phyloP scores from a whole-genome alignment of 2,888 invertebrate genomes.

The Elegia similella region DNA sequence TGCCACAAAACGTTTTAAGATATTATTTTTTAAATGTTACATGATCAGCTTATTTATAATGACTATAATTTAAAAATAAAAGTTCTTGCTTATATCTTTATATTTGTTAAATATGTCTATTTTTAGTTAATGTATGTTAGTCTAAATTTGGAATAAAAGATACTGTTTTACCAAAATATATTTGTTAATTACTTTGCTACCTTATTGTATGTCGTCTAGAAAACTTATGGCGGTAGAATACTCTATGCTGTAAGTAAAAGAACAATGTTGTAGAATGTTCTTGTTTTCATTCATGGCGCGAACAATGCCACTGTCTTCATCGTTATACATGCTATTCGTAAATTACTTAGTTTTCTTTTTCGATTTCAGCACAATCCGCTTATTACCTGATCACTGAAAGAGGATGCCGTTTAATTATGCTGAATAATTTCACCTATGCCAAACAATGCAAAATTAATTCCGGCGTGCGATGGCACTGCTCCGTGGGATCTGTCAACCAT shows the following conservation, averaged over 20 bases:
- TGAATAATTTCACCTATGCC: constrained; percentile 25
- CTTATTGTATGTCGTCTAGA: too few relatives aligned
- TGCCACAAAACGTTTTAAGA: too few relatives aligned
- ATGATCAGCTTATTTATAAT: too few relatives aligned
- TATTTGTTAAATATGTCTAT: neutral
- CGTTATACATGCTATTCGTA: neutral
- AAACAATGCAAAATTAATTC: constrained; percentile 18
- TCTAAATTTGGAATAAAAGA: neutral
- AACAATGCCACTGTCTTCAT: neutral
- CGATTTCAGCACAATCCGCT: constrained; percentile 10
- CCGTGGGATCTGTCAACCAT: constrained; percentile 20
- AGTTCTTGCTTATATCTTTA: neutral
- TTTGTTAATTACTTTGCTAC: neutral
- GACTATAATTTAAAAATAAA: neutral
- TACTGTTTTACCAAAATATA: neutral
- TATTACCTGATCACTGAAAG: constrained; percentile 13
- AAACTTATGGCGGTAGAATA: too few relatives aligned
- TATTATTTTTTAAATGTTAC: too few relatives aligned
- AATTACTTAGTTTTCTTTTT: neutral
- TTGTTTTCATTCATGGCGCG: neutral
- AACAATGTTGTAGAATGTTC: too few relatives aligned
- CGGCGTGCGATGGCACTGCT: constrained; percentile 26
- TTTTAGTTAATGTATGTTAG: neutral
- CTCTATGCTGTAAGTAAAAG: too few relatives aligned
- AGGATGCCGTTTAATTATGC: constrained; percentile 21